These are phyloP conservation scores for Dasypus novemcinctus DNA, from an alignment of 2,113 vertebrate genomes.

Conservation along the genomic window DNA sequence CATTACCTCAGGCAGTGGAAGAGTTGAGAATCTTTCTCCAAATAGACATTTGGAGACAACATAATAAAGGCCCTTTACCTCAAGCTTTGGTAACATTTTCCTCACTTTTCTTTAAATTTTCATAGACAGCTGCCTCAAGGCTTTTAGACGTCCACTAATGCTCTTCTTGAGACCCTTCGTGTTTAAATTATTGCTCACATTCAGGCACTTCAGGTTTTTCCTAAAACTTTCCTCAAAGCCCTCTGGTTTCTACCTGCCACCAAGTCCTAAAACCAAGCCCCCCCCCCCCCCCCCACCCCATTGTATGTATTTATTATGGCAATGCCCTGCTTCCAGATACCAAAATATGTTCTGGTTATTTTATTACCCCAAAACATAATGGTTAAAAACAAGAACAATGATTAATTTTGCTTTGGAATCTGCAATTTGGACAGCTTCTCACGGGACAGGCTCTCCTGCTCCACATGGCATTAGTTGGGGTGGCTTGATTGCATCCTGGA, in stretches of 20 bases:
- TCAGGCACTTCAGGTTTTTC: not conserved
- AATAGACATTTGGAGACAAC: too few relatives aligned
- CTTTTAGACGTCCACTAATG: not conserved
- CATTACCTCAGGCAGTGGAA: not conserved
- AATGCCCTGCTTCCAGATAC: not conserved
- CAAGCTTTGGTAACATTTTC: not conserved
- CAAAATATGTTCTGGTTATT: not conserved
- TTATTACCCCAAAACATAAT: too few relatives aligned
- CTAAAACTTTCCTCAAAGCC: not conserved
- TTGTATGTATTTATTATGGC: not conserved
- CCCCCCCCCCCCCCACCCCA: too few relatives aligned
- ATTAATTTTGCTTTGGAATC: not conserved
- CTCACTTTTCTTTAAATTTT: not conserved
- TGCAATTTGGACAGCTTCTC: not conserved
- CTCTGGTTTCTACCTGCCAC: not conserved
- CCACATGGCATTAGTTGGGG: too few relatives aligned
- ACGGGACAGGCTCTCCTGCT: not conserved
- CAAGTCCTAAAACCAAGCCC: not conserved
- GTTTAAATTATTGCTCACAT: not conserved
- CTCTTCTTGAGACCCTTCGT: not conserved
- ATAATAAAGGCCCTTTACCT: not conserved
- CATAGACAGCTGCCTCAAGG: not conserved
- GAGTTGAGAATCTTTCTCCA: not conserved
- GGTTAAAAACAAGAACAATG: not conserved
- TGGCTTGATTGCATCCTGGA: not conserved